phyloP scores from a whole-genome alignment of 2,888 invertebrate genomes.

The Syrista parreyssii region DNA sequence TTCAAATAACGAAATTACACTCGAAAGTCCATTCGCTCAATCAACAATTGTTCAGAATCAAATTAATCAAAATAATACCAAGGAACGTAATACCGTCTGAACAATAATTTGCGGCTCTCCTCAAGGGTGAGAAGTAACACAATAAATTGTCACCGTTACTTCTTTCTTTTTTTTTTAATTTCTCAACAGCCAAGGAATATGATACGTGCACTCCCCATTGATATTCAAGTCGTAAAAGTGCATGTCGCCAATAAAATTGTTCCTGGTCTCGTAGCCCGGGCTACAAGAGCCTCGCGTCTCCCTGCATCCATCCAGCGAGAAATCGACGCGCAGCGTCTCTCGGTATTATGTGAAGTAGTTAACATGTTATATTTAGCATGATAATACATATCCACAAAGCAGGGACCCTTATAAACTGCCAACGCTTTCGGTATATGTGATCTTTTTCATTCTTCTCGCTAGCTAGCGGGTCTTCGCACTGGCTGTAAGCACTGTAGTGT shows the following conservation, averaged over 20 bases:
- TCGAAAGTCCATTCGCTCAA: neutral
- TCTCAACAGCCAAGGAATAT: neutral
- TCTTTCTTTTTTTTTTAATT: neutral
- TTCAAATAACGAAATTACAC: neutral
- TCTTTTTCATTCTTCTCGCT: conserved; percentile 25
- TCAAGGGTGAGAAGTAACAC: neutral
- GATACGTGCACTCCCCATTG: neutral
- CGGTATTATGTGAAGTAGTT: conserved; percentile 76
- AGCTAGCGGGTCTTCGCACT: conserved; percentile 8
- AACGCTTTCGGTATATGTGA: conserved; percentile 49
- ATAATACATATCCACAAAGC: conserved; percentile 64
- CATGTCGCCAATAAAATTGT: neutral
- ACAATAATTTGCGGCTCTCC: neutral
- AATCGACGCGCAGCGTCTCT: conserved; percentile 1
- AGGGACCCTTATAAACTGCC: conserved; percentile 65
- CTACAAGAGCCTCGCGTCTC: neutral
- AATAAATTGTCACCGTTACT: neutral
- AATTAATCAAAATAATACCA: neutral
- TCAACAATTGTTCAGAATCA: neutral
- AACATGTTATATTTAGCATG: conserved; percentile 67
- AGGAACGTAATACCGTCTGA: neutral
- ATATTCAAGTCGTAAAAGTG: neutral
- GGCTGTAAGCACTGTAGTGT: conserved; percentile 24
- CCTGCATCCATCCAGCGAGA: neutral
- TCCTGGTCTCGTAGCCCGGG: neutral